Conservation (phyloP, 2,113 vertebrate species). For the Nibea albiflora region DNA sequence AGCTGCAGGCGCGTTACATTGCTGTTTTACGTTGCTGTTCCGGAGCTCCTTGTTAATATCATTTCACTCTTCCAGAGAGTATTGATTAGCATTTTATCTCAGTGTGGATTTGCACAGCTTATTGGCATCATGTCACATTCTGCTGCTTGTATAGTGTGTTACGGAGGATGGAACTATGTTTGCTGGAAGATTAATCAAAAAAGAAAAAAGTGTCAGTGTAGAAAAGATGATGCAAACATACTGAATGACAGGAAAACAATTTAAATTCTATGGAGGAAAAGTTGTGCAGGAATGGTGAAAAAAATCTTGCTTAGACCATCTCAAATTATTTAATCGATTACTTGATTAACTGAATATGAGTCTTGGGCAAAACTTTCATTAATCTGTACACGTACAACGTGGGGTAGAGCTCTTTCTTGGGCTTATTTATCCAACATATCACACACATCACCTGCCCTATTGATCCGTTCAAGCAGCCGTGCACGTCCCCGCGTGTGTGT, state of each 20-base stretch:
- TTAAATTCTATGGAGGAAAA: background rate
- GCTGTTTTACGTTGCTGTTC: background rate
- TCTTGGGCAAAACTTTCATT: background rate
- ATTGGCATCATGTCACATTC: background rate
- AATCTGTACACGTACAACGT: too few relatives aligned
- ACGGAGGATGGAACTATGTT: background rate
- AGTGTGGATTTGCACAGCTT: background rate
- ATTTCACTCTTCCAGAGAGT: background rate
- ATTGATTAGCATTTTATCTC: conserved; percentile 16
- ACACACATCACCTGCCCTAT: conserved; percentile 3
- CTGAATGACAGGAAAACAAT: background rate
- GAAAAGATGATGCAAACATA: background rate
- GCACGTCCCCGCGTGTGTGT: background rate
- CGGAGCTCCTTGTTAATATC: too few relatives aligned
- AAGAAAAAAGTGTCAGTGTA: background rate
- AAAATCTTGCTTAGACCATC: background rate
- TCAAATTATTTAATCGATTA: background rate
- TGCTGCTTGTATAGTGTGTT: background rate
- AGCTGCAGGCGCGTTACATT: background rate
- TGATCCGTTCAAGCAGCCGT: conserved; percentile 36
- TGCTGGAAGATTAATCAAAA: background rate
- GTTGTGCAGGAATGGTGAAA: background rate
- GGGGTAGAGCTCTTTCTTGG: background rate
- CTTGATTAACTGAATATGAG: background rate
- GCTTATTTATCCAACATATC: background rate